Conservation (phyloP, 2,888 invertebrate species). For the Diarsia brunnea region DNA sequence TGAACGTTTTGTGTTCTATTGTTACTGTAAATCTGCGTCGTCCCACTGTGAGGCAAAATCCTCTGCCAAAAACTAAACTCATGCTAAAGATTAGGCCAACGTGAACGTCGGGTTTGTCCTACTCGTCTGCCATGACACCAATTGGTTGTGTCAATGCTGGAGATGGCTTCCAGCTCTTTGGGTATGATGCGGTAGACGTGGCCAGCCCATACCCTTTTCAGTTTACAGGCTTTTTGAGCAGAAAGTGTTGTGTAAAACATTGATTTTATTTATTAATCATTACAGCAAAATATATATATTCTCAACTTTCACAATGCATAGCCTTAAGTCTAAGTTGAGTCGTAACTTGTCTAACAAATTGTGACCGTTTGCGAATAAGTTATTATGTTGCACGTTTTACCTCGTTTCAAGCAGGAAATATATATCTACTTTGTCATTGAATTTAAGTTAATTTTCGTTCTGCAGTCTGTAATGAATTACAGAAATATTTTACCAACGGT, state of each 20-base stretch:
- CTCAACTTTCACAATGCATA: background rate
- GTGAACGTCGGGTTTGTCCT: too few relatives aligned
- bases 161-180: too few relatives aligned
- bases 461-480: constrained; percentile 17
- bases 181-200: too few relatives aligned
- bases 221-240: too few relatives aligned
- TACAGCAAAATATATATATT: background rate
- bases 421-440: constrained; percentile 33
- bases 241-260: too few relatives aligned
- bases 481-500: background rate
- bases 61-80: too few relatives aligned
- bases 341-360: constrained; percentile 40
- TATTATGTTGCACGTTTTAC: constrained; percentile 25
- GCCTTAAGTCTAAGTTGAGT: background rate
- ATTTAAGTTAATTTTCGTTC: constrained; percentile 33
- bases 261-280: background rate
- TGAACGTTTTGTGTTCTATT: background rate
- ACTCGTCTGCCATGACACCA: too few relatives aligned
- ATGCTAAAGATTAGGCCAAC: too few relatives aligned
- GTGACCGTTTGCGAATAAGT: constrained; percentile 34
- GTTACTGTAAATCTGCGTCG: too few relatives aligned
- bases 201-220: too few relatives aligned
- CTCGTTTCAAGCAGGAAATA: constrained; percentile 43
- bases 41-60: too few relatives aligned
- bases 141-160: too few relatives aligned